phyloP scores from a whole-genome alignment of 1,140 invertebrate genomes.

The Trichomalopsis sarcophagae region DNA sequence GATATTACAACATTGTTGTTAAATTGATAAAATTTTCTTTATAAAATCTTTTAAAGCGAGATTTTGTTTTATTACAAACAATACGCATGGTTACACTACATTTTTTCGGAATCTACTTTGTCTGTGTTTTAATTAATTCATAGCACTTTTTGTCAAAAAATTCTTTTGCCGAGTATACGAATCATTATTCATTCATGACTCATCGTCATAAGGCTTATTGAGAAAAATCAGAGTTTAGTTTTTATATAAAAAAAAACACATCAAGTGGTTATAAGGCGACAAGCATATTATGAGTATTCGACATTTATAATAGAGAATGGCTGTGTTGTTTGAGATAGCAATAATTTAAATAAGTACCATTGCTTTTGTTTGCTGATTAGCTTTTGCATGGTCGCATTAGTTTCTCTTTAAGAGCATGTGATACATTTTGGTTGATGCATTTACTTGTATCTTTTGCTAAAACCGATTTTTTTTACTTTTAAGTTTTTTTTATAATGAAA shows the following conservation, averaged over 20 bases:
- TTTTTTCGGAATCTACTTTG: neutral
- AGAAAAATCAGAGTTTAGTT: neutral
- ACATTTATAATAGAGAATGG: neutral
- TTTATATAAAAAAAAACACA: neutral
- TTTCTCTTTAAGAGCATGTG: neutral
- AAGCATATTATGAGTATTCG: neutral
- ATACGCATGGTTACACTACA: neutral
- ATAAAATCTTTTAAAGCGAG: too few species aligned
- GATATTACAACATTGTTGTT: slow-evolving; percentile 38
- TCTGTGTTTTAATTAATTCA: neutral
- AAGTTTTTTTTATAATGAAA: neutral
- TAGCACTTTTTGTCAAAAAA: too few species aligned
- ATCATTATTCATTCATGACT: too few species aligned
- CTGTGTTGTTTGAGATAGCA: slow-evolving; percentile 4
- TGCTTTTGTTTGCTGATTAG: neutral
- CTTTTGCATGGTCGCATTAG: neutral
- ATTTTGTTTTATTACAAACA: neutral
- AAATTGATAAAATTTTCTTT: slow-evolving; percentile 44
- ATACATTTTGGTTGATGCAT: slow-evolving; percentile 27
- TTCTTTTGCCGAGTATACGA: too few species aligned
- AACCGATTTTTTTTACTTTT: neutral
- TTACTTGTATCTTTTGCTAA: neutral
- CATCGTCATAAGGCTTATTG: too few species aligned
- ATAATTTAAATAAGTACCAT: neutral
- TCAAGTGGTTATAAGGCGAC: too few species aligned